Conservation (phyloP, 2,888 invertebrate genomes). For the Callimorpha dominula region DNA sequence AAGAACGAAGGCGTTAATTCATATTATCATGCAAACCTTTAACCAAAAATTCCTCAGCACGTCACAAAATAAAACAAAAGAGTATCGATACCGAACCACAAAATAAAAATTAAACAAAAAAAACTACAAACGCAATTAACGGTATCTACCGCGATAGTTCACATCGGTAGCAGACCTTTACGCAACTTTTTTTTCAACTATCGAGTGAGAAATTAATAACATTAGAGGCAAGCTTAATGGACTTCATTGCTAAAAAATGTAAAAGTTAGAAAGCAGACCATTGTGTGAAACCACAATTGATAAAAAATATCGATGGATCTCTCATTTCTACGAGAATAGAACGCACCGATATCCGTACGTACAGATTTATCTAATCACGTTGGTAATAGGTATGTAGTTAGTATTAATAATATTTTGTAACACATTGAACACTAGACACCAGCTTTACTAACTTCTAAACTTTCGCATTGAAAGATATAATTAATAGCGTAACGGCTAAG, state of each 20-base stretch:
- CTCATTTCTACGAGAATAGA: conserved; percentile 51
- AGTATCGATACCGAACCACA: background rate
- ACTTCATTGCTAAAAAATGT: conserved; percentile 66
- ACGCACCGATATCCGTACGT: background rate
- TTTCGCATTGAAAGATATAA: no score
- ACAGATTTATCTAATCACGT: background rate
- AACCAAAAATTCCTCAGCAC: background rate
- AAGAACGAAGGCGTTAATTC: background rate
- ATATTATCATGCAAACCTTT: background rate
- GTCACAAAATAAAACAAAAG: conserved; percentile 2
- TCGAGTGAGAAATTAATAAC: conserved; percentile 56
- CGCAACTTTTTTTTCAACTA: conserved; percentile 42
- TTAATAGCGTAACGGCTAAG: no score
- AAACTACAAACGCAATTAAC: conserved; percentile 28
- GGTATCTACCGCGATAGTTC: conserved; percentile 33
- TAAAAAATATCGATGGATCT: conserved; percentile 65
- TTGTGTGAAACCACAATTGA: conserved; percentile 71
- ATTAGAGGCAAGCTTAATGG: conserved; percentile 63
- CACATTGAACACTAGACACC: no score
- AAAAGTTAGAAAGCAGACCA: conserved; percentile 77
- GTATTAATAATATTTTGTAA: no score
- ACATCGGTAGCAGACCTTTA: conserved; percentile 42
- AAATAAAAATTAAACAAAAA: conserved; percentile 11
- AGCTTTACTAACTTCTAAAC: no score
- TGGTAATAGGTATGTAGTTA: background rate